Base-by-base conservation (phyloP, 2,888 invertebrate species). In the Megamerina dolium region DNA sequence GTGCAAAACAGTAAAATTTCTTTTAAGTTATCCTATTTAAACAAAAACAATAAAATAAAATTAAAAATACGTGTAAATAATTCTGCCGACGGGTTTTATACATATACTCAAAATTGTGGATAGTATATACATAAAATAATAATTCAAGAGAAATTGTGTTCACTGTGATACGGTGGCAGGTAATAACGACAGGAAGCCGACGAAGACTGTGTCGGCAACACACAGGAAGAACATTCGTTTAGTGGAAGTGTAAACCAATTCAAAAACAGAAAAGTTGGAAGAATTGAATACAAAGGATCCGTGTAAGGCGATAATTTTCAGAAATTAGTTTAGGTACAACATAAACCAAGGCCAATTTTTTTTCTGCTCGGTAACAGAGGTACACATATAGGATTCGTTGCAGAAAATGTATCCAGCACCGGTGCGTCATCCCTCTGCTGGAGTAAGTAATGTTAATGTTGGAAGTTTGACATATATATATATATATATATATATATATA, bases 361-460 rank as follows among this genome's bases (percentile, higher is more conserved):
- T n/a, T n/a, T n/a, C n/a, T n/a, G n/a, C n/a, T n/a, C n/a, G n/a
- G n/a, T n/a, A n/a, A n/a, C n/a, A n/a, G n/a, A n/a, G n/a, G n/a
- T n/a, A n/a, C n/a, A n/a, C n/a, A n/a, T n/a, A 23, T 23, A 23
- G 10, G 10, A 23, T 23, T 23, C 10, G 6, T 6, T 23, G 32
- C 39, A 32, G 52, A 59, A 63, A 56, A 68, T 68, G 68, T 68
- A 68, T 68, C 68, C 69, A 59, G 59, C 68, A 66, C 68, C 68
- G 66, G 68, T 68, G 64, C 69, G 68, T 64, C 68, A 69, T 61
- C 68, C 68, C 59, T 68, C 68, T 49, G 68, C 68, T 55, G 68
- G 68, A 68, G 68, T 68, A 69, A 68, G 68, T 23, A 10, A n/a
- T n/a, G n/a, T n/a, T n/a, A n/a, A n/a, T n/a, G n/a, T n/a, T n/a